Conservation (phyloP, 1,140 invertebrate species). For the Meloidogyne floridensis region DNA sequence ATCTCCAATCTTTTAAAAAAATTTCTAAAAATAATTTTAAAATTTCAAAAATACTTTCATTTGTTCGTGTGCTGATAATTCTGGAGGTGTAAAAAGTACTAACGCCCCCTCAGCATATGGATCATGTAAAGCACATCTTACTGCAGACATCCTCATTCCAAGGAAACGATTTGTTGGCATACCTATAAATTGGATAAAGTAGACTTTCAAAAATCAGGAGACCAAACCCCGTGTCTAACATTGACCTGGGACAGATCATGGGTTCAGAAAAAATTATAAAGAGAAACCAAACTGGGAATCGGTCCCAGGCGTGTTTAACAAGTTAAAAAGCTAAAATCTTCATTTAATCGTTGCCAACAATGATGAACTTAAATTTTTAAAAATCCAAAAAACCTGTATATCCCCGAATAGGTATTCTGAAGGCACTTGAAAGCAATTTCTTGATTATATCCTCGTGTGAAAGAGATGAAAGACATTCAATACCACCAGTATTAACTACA, state of each 20-base stretch:
- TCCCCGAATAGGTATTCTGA: constrained; percentile 89
- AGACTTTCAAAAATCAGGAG: no score
- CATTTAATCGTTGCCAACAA: no score
- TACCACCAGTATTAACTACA: no score
- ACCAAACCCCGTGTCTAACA: no score
- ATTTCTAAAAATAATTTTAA: background rate
- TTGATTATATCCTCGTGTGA: constrained; percentile 59
- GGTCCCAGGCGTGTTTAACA: no score
- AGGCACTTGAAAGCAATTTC: constrained; percentile 71
- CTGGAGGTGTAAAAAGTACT: constrained; percentile 83
- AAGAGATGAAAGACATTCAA: background rate
- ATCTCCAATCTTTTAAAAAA: constrained; percentile 68
- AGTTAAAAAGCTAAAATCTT: no score
- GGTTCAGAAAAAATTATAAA: no score
- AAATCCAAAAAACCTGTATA: constrained; percentile 71
- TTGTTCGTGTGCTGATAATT: constrained; percentile 80
- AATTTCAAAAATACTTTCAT: constrained; percentile 71
- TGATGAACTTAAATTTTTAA: background rate
- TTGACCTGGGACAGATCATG: no score
- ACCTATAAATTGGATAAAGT: constrained; percentile 33
- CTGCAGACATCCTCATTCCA: constrained; percentile 75
- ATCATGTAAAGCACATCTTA: constrained; percentile 82
- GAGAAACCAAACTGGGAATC: no score
- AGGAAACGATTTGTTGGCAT: constrained; percentile 66
- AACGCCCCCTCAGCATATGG: constrained; percentile 89